Percentiles rank a stretch among this genome's conserved stretches.
phyloP scores from a whole-genome alignment of 2,888 invertebrate genomes.

The Orchesellides sinensis region DNA sequence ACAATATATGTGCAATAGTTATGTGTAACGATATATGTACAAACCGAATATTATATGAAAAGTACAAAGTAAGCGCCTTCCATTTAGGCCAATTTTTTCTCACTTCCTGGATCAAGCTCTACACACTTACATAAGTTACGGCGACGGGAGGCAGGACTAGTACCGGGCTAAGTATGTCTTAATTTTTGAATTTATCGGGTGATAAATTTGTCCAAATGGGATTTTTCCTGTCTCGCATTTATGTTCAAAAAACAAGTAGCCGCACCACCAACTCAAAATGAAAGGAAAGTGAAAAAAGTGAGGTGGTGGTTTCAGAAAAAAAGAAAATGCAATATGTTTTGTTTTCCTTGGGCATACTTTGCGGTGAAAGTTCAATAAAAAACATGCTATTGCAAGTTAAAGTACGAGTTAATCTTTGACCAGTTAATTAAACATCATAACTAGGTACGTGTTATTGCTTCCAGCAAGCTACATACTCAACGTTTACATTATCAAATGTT shows the following conservation, averaged over 20 bases:
- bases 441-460: too few relatives aligned
- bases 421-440: too few relatives aligned
- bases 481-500: too few relatives aligned
- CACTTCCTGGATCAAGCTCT: conserved; percentile 62
- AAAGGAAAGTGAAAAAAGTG: conserved; percentile 13
- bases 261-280: neutral
- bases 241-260: conserved; percentile 23
- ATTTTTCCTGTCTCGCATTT: conserved; percentile 64
- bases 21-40: neutral
- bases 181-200: conserved; percentile 75
- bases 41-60: neutral
- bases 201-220: conserved; percentile 74
- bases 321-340: too few relatives aligned
- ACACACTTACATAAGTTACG: conserved; percentile 55
- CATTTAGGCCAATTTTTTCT: conserved; percentile 53
- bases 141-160: conserved; percentile 40
- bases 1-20: neutral
- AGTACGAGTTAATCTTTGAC: too few relatives aligned
- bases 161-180: conserved; percentile 72
- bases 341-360: too few relatives aligned
- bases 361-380: too few relatives aligned
- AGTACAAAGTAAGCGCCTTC: conserved; percentile 31
- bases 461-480: too few relatives aligned
- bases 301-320: too few relatives aligned
- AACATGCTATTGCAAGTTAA: too few relatives aligned